phyloP scores from a whole-genome alignment of 2,113 vertebrate species.

The Conger conger region DNA sequence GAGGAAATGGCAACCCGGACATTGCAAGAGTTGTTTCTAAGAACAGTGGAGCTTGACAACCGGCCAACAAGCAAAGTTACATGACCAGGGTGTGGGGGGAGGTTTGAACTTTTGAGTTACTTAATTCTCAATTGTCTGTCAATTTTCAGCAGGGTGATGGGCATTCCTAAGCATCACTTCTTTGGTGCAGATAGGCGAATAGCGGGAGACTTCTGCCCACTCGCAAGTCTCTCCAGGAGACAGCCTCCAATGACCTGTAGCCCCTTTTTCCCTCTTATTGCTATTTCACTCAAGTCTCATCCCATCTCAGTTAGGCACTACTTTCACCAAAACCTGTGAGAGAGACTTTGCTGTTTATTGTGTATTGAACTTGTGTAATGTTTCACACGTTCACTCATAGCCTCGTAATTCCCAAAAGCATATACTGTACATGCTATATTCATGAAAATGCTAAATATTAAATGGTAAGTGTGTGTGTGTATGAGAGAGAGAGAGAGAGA shows the following conservation, averaged over 20 bases:
- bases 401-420: not conserved
- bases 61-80: too few species aligned
- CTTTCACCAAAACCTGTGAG: not conserved
- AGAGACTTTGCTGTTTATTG: not conserved
- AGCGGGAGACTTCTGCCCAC: too few species aligned
- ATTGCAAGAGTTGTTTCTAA: not conserved
- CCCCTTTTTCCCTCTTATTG: too few species aligned
- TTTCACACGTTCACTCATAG: not conserved
- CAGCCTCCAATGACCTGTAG: too few species aligned
- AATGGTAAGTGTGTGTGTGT: not conserved
- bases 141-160: too few species aligned
- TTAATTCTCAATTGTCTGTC: too few species aligned
- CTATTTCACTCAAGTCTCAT: not conserved
- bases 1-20: not conserved
- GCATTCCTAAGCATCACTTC: too few species aligned
- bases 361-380: not conserved
- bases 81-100: too few species aligned
- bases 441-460: not conserved
- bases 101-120: too few species aligned
- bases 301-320: not conserved
- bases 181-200: too few species aligned
- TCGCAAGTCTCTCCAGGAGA: too few species aligned
- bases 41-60: not conserved
- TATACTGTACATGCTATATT: not conserved
- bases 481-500: not conserved